phyloP scores from a whole-genome alignment of 2,797 vertebrate genomes.

The Cuculus canorus region DNA sequence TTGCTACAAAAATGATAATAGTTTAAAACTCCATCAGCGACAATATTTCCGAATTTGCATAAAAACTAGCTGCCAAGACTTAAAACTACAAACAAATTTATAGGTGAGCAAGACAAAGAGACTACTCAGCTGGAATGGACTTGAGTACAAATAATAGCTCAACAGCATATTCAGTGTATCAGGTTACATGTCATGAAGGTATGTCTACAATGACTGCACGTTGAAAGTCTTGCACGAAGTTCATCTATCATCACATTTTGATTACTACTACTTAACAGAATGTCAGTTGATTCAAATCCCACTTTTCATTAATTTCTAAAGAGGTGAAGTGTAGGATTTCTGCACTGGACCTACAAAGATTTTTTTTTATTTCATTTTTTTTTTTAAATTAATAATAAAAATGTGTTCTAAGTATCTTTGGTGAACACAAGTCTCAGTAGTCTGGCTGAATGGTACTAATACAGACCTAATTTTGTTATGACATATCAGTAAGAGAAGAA shows the following conservation, averaged over 20 bases:
- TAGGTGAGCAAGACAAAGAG: background rate
- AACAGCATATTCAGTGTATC: background rate
- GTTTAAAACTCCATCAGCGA: too few relatives aligned
- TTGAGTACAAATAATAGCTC: background rate
- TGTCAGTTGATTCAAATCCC: background rate
- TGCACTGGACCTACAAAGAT: background rate
- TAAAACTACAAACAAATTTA: background rate
- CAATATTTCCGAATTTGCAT: background rate
- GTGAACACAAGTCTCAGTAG: background rate
- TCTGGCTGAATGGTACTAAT: too few relatives aligned
- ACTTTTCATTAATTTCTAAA: background rate
- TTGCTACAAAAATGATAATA: background rate
- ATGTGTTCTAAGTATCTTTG: background rate
- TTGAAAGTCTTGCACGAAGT: background rate
- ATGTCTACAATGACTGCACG: background rate
- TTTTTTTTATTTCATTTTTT: background rate
- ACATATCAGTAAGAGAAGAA: background rate
- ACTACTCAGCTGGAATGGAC: background rate
- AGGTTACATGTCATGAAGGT: background rate
- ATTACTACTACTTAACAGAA: background rate
- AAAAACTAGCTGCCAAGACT: rapidly evolving
- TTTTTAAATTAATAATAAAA: background rate
- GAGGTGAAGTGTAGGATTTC: background rate
- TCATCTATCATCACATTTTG: background rate
- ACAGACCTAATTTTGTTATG: background rate